Evolutionary conservation across 2,113 vertebrate genomes (phyloP).

Genomic region (Hypanus sabinus): DNA sequence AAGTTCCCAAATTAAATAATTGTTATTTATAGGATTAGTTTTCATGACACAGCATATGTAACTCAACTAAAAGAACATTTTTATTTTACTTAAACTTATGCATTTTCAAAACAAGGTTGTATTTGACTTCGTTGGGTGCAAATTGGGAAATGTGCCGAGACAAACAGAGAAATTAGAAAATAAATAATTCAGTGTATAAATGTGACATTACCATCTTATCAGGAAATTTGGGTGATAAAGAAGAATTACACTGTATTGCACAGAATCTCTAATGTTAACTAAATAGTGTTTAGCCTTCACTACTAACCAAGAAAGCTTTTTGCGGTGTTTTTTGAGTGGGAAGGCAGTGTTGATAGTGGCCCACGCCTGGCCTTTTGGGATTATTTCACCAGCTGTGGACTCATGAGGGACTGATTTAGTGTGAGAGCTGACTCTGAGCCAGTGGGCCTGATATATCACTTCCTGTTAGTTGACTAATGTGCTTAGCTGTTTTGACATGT

Average conservation of each 20-base stretch:
- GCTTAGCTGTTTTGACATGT: conserved; percentile 39
- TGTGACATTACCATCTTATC: neutral
- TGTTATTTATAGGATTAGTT: neutral
- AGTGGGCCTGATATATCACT: conserved; percentile 36
- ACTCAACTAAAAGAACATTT: neutral
- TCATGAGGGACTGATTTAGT: conserved; percentile 38
- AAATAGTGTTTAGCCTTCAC: neutral
- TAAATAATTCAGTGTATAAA: neutral
- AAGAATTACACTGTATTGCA: neutral
- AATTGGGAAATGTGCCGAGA: neutral
- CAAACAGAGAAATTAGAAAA: neutral
- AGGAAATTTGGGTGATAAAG: neutral
- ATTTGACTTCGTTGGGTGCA: neutral
- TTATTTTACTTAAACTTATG: neutral
- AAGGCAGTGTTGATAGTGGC: conserved; percentile 19
- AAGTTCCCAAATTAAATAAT: neutral
- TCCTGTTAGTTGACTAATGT: conserved; percentile 38
- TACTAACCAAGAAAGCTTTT: neutral
- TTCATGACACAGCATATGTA: neutral
- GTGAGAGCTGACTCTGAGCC: conserved; percentile 27
- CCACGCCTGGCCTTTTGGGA: conserved; percentile 16
- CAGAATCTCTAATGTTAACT: neutral
- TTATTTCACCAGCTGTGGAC: conserved; percentile 34
- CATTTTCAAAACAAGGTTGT: neutral
- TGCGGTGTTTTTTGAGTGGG: neutral